Percentiles rank a stretch among this genome's conserved stretches.
phyloP scores from a whole-genome alignment of 2,113 vertebrate species.

The Atrichornis clamosus region DNA sequence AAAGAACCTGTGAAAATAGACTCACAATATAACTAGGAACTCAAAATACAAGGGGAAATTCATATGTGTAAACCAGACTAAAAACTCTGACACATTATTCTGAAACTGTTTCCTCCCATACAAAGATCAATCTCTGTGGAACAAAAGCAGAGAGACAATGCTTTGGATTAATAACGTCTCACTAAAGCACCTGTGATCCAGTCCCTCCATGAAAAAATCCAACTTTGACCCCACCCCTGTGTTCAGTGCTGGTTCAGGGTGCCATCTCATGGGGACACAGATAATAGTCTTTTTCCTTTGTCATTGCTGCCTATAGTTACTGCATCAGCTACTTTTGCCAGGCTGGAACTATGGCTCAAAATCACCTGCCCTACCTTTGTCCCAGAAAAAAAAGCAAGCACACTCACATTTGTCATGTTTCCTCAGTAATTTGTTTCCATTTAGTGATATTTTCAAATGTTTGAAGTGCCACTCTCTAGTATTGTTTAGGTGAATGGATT shows the following conservation, averaged over 20 bases:
- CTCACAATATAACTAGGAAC: not conserved
- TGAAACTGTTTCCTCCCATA: not conserved
- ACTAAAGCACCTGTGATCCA: not conserved
- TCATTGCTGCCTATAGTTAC: not conserved
- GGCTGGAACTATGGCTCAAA: not conserved
- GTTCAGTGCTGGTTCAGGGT: not conserved
- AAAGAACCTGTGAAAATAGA: not conserved
- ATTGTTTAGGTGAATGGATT: not conserved
- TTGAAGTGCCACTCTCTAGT: not conserved
- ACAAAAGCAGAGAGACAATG: not conserved
- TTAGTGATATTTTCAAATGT: not conserved
- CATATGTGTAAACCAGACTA: not conserved
- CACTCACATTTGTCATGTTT: not conserved
- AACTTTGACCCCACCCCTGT: not conserved
- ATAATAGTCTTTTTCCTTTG: not conserved
- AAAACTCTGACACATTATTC: not conserved
- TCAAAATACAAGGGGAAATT: not conserved
- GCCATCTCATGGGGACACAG: not conserved
- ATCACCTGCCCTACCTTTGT: not conserved
- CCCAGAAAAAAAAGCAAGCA: not conserved
- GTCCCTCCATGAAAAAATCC: not conserved
- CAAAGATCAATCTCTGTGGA: not conserved
- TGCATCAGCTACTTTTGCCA: not conserved
- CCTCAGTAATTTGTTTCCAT: not conserved
- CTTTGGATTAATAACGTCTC: not conserved